Percentiles rank a stretch among this genome's conserved stretches.
phyloP scores from a whole-genome alignment of 1,140 invertebrate species.

The Cardiocondyla obscurior region DNA sequence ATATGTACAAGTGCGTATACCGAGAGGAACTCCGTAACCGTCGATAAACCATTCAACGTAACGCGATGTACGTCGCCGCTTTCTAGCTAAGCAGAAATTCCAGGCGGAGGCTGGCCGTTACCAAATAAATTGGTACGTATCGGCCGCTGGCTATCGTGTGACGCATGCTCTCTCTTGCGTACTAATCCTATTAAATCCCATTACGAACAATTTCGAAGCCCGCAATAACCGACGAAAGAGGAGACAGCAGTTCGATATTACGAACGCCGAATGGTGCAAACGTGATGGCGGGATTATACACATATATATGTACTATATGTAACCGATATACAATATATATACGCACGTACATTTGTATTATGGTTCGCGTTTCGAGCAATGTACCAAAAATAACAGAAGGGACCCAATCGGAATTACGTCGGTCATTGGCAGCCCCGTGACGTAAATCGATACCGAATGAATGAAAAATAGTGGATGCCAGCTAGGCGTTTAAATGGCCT shows the following conservation, averaged over 20 bases:
- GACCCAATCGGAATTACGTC: not conserved
- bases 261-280: not conserved
- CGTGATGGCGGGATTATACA: not conserved
- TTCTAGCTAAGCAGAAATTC: conserved; percentile 61
- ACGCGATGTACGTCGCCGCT: conserved; percentile 70
- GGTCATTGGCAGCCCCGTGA: conserved; percentile 14
- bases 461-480: not conserved
- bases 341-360: not conserved
- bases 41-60: conserved; percentile 76
- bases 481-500: not conserved
- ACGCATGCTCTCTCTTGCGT: conserved; percentile 56
- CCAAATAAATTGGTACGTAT: conserved; percentile 71
- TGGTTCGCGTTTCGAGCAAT: not conserved
- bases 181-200: conserved; percentile 76
- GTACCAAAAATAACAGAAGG: conserved; percentile 7
- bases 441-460: not conserved
- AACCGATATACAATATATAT: too few relatives aligned
- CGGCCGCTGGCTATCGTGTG: conserved; percentile 56
- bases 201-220: conserved; percentile 72
- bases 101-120: conserved; percentile 44
- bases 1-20: conserved; percentile 30
- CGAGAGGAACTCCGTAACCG: conserved; percentile 71
- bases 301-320: not conserved
- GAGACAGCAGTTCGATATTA: conserved; percentile 7
- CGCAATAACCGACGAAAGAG: conserved; percentile 59